These are phyloP conservation scores for Halcyon malimbica DNA, from an alignment of 2,113 vertebrate genomes.

Conservation along the genomic window DNA sequence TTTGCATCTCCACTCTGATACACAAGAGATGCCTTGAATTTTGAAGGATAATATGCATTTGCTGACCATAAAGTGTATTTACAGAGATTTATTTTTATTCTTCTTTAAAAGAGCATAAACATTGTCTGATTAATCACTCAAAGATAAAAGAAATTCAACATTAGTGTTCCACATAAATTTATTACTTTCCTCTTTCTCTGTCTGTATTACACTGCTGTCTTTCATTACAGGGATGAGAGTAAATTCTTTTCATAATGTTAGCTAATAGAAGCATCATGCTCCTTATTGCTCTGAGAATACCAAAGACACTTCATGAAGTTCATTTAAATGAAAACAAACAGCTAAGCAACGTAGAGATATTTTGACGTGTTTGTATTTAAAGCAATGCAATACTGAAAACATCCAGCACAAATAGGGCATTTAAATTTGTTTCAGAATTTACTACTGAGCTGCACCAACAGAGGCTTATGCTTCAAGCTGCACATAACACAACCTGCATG, in stretches of 20 bases:
- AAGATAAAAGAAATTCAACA: constrained; percentile 53
- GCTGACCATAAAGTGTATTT: background rate
- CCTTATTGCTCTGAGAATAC: constrained; percentile 32
- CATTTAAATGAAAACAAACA: constrained; percentile 51
- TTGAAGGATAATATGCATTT: background rate
- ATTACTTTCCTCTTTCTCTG: constrained; percentile 14
- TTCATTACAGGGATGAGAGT: constrained; percentile 15
- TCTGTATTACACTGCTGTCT: constrained; percentile 23
- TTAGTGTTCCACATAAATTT: constrained; percentile 33
- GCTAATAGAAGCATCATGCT: background rate
- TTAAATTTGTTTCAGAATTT: constrained; percentile 20
- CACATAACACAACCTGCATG: background rate
- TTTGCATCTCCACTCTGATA: background rate
- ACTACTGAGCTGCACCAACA: background rate
- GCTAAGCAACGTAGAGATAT: constrained; percentile 1
- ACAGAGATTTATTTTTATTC: constrained; percentile 4
- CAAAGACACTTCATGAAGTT: constrained; percentile 26
- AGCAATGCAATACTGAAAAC: constrained; percentile 3
- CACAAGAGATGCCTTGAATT: background rate
- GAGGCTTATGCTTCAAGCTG: background rate
- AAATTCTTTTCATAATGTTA: constrained; percentile 33
- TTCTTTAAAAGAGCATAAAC: background rate
- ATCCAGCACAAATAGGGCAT: background rate
- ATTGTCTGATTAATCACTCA: constrained; percentile 36
- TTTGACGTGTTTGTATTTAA: constrained; percentile 41